These are phyloP conservation scores for Sphaeramia orbicularis DNA, from an alignment of 2,797 vertebrate genomes.

Conservation along the genomic window DNA sequence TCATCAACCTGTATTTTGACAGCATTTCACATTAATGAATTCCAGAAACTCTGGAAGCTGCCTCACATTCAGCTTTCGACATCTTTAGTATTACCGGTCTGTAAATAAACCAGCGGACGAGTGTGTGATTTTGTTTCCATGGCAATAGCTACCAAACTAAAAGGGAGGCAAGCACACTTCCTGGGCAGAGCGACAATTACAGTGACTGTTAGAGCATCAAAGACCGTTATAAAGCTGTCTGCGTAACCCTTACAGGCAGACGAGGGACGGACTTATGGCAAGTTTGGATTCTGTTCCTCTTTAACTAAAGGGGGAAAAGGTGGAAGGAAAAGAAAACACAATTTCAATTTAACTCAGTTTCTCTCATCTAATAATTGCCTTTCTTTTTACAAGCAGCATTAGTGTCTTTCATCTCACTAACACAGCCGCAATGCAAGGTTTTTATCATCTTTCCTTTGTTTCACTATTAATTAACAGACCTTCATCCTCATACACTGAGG, in stretches of 20 bases:
- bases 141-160: slow-evolving; percentile 52
- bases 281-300: slow-evolving; percentile 14
- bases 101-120: slow-evolving; percentile 53
- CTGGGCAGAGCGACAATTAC: slow-evolving; percentile 63
- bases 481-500: slow-evolving; percentile 42
- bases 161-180: slow-evolving; percentile 49
- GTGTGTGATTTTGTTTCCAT: slow-evolving; percentile 73
- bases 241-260: slow-evolving; percentile 25
- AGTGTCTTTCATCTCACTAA: slow-evolving; percentile 69
- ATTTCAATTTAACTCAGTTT: slow-evolving; percentile 60
- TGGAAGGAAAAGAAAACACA: slow-evolving; percentile 31
- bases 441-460: slow-evolving; percentile 69
- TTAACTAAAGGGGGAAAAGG: slow-evolving; percentile 34
- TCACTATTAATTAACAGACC: slow-evolving; percentile 75
- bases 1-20: background rate
- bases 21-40: background rate
- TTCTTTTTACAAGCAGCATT: slow-evolving; percentile 61
- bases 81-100: slow-evolving; percentile 47
- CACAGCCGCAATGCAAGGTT: slow-evolving; percentile 45
- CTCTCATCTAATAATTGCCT: slow-evolving; percentile 58
- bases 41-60: background rate
- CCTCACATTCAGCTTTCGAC: slow-evolving; percentile 13
- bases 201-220: slow-evolving; percentile 64
- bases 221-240: slow-evolving; percentile 49
- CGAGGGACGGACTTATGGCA: background rate